A percentile compares a stretch with the other conserved stretches of the same genome.
These are phyloP conservation scores for Odontophorus gujanensis DNA, from an alignment of 2,113 vertebrate species.

Conservation along the genomic window DNA sequence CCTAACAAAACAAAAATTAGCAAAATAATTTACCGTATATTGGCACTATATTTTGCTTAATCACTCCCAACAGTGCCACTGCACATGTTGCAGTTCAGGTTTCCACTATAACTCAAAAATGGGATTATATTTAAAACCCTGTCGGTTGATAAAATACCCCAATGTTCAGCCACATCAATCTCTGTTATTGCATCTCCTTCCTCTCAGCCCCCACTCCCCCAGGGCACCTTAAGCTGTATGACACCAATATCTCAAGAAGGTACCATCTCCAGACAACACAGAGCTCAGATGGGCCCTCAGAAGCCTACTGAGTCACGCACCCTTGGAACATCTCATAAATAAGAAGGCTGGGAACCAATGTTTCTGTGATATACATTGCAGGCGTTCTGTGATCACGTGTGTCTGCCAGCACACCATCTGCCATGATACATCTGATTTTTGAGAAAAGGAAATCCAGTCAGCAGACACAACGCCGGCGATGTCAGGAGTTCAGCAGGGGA, in stretches of 20 bases:
- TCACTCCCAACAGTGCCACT: constrained; percentile 28
- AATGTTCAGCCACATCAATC: constrained; percentile 29
- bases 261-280: neutral
- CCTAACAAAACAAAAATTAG: neutral
- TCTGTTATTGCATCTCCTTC: neutral
- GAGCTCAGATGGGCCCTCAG: constrained; percentile 3
- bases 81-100: constrained; percentile 3
- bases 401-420: neutral
- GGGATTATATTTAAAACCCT: constrained; percentile 30
- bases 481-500: neutral
- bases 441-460: neutral
- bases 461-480: neutral
- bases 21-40: neutral
- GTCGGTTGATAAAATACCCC: neutral
- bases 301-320: constrained; percentile 1
- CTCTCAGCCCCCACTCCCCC: neutral
- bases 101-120: constrained; percentile 1
- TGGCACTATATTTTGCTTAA: constrained; percentile 4
- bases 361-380: neutral
- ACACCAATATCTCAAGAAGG: constrained; percentile 25
- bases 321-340: constrained; percentile 18
- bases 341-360: neutral
- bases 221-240: neutral
- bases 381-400: neutral
- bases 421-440: neutral